Conservation (phyloP, 2,888 invertebrate species). For the Phyllotreta striolata region DNA sequence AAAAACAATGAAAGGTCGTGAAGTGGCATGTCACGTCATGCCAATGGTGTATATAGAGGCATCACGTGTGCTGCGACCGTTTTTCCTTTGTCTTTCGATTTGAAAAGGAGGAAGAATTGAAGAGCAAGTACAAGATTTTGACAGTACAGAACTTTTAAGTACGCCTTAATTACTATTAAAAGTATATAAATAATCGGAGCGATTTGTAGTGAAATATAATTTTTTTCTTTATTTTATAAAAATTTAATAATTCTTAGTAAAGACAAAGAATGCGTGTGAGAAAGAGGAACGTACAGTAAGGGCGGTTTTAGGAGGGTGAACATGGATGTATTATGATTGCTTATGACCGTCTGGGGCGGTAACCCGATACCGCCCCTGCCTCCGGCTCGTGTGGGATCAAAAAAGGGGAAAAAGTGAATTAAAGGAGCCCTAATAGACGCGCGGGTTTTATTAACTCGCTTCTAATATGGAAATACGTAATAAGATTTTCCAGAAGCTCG, state of each 20-base stretch:
- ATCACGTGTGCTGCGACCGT: too few species aligned
- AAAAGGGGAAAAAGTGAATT: constrained; percentile 38
- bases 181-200: too few species aligned
- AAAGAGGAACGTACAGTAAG: constrained; percentile 26
- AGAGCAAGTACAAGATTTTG: neutral
- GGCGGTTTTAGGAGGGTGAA: constrained; percentile 45
- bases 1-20: constrained; percentile 46
- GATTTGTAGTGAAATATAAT: too few species aligned
- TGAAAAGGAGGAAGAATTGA: neutral
- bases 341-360: constrained; percentile 52
- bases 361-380: constrained; percentile 52
- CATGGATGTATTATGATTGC: constrained; percentile 51
- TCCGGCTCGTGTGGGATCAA: constrained; percentile 22
- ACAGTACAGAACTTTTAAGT: too few species aligned
- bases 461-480: too few species aligned
- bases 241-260: too few species aligned
- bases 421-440: constrained; percentile 25
- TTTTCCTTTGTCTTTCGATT: too few species aligned
- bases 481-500: too few species aligned
- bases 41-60: constrained; percentile 28
- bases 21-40: constrained; percentile 39
- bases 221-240: too few species aligned
- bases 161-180: too few species aligned
- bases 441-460: constrained; percentile 3
- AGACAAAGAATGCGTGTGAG: too few species aligned